A percentile compares a stretch with the other conserved stretches of the same genome.
Evolutionary conservation across 2,113 vertebrate species (phyloP).

Genomic region (Phylloscopus trochilus): DNA sequence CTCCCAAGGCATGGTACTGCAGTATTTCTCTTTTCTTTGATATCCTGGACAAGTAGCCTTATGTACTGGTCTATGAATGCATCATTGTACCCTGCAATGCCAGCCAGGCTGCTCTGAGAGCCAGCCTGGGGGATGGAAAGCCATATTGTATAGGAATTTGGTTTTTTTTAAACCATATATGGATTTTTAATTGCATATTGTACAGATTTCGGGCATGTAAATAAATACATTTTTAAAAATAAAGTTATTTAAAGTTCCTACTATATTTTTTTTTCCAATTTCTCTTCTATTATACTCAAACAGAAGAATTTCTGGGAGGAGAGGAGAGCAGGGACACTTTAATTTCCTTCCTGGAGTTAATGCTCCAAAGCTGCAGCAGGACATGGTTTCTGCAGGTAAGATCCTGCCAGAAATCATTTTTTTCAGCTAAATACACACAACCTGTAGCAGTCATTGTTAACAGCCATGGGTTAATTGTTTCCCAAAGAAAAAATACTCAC

Average conservation of each 20-base stretch:
- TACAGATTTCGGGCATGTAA: slow-evolving; percentile 47
- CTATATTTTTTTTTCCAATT: not conserved
- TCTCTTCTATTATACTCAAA: not conserved
- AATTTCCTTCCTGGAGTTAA: not conserved
- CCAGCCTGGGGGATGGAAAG: slow-evolving; percentile 31
- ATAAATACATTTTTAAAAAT: slow-evolving; percentile 62
- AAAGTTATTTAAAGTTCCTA: slow-evolving; percentile 62
- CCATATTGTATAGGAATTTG: slow-evolving; percentile 44
- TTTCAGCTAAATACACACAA: not conserved
- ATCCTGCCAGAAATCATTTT: not conserved
- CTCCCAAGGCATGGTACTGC: slow-evolving; percentile 30
- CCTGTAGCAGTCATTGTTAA: not conserved
- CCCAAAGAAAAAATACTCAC: not conserved
- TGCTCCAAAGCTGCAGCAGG: not conserved
- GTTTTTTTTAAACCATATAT: not conserved
- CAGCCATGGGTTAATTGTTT: not conserved
- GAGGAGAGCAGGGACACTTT: not conserved
- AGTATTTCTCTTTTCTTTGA: not conserved
- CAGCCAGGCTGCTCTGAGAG: slow-evolving; percentile 41
- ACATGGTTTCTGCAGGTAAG: not conserved
- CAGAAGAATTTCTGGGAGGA: not conserved
- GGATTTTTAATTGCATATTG: slow-evolving; percentile 60
- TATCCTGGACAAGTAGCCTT: slow-evolving; percentile 53
- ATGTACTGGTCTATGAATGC: slow-evolving; percentile 13
- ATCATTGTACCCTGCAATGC: not conserved